A percentile compares a stretch with the other conserved stretches of the same genome.
phyloP scores from a whole-genome alignment of 1,140 invertebrate genomes.

The Drosophila nebulosa region DNA sequence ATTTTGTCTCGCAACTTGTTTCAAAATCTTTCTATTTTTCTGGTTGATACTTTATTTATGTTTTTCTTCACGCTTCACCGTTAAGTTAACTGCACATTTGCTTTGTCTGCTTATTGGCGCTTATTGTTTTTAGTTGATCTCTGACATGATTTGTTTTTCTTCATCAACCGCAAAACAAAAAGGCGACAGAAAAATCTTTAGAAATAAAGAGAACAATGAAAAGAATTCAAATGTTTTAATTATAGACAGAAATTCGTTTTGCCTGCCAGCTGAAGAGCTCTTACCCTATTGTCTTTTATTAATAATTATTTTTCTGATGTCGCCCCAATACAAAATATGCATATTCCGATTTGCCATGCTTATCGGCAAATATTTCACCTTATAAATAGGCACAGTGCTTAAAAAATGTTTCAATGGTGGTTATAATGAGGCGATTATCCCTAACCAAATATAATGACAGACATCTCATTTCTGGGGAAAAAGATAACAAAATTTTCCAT shows the following conservation, averaged over 20 bases:
- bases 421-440: not conserved
- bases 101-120: slow-evolving; percentile 72
- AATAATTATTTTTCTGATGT: not conserved
- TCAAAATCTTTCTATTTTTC: not conserved
- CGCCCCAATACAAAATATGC: not conserved
- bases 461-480: not conserved
- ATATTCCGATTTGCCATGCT: slow-evolving; percentile 17
- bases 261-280: slow-evolving; percentile 3
- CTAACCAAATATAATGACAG: not conserved
- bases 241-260: slow-evolving; percentile 18
- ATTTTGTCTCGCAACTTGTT: not conserved
- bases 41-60: slow-evolving; percentile 65
- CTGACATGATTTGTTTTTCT: slow-evolving; percentile 63
- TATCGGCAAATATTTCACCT: not conserved
- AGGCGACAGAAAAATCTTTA: not conserved
- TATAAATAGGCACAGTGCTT: not conserved
- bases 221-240: slow-evolving; percentile 35
- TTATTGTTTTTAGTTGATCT: slow-evolving; percentile 71
- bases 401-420: not conserved
- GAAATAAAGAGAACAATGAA: not conserved
- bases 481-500: no score
- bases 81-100: slow-evolving; percentile 74
- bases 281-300: not conserved
- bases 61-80: slow-evolving; percentile 71
- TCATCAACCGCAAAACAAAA: slow-evolving; percentile 6